phyloP scores from a whole-genome alignment of 2,797 vertebrate genomes.

The Bradypus variegatus region DNA sequence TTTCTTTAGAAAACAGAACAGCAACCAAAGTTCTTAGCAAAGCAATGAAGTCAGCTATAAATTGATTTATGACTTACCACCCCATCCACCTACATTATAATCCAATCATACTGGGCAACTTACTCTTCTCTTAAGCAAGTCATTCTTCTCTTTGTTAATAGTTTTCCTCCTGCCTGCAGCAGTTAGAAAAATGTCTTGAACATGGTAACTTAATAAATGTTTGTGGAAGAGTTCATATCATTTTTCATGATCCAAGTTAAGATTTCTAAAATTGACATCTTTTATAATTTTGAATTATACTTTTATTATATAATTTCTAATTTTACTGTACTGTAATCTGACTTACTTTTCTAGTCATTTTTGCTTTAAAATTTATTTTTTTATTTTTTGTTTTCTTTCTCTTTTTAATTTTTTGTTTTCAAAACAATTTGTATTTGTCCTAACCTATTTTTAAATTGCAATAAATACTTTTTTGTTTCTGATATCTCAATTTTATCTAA shows the following conservation, averaged over 20 bases:
- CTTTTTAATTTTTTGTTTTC: neutral
- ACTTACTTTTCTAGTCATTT: no score
- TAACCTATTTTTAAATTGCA: neutral
- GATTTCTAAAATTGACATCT: no score
- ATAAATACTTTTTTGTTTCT: neutral
- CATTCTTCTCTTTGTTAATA: no score
- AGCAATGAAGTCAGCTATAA: neutral
- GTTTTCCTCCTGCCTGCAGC: no score
- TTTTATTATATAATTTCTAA: no score
- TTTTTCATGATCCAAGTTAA: no score
- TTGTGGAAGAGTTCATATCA: no score
- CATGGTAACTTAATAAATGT: no score
- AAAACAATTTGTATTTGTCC: neutral
- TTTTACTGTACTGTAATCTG: no score
- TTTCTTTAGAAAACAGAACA: neutral
- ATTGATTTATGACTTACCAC: neutral
- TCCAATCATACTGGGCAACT: neutral
- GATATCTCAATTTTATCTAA: neutral
- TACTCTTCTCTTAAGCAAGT: neutral
- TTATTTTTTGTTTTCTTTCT: neutral
- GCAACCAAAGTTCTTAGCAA: conserved; percentile 15
- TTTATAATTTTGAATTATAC: no score
- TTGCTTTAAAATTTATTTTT: neutral
- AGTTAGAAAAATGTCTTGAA: no score
- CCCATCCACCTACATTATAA: neutral